Evolutionary conservation across 2,113 vertebrate genomes (phyloP), one percentile per base, ranked within the genome.

Genomic region (Channa argus): DNA sequence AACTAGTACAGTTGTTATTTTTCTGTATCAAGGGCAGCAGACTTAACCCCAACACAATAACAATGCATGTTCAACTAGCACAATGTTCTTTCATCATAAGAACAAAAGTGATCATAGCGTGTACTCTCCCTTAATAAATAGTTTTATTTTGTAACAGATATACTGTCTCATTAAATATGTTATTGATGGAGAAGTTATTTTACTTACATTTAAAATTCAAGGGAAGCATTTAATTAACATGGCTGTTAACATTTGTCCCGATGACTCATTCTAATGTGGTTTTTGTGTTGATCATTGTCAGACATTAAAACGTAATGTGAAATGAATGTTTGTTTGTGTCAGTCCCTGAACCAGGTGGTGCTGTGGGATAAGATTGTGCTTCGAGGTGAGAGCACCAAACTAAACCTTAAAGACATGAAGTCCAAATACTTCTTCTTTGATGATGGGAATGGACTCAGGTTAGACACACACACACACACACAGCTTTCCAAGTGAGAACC

Each of bases 401-500:
- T 99, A 71, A 93, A 92, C 63, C 87, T 99, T 83, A 96, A 94
- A 94, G 96, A 97, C 58, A 96, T 96, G 94, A 98, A 99, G 85
- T 96, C 98, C 44, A 98, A 99, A 66, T 99, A 99, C 82, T 98
- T 96, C 90, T 99, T 99, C 94, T 99, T 99, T 65, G 98, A 99
- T 72, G 97, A 99, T 76, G 98, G 98, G 86, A 99, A 98, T 54
- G 98, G 98, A 83, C 95, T 99, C 47, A 96, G 97, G 98, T 99
- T 71, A 94, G 94, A 91, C 86, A 12, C 11, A 52, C 10, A 37
- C n/a, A 14, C 90, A 41, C 9, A 64, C 1, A 24, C 24, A 24
- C 24, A 24, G 24, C 24, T 24, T 24, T 24, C 24, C 24, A 24
- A 24, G 24, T 24, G 24, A 24, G 24, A 24, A 24, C 24, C 24